phyloP scores from a whole-genome alignment of 1,140 invertebrate species.

The Mycetomoellerius zeteki region DNA sequence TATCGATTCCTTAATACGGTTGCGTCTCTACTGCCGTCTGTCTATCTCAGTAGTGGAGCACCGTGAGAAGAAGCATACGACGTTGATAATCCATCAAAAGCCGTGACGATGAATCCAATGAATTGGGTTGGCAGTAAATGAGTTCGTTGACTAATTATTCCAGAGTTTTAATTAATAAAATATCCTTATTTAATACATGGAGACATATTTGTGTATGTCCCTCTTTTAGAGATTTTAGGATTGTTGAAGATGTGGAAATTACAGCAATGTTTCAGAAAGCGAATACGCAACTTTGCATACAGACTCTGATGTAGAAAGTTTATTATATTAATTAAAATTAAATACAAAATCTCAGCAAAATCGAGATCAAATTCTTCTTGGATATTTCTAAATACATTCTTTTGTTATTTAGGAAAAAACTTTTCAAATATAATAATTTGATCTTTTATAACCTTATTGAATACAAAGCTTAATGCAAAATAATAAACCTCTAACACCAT shows the following conservation, averaged over 20 bases:
- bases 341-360: background rate
- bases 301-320: background rate
- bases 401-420: background rate
- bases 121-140: slow-evolving; percentile 35
- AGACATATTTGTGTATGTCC: background rate
- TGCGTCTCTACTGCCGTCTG: slow-evolving; percentile 31
- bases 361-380: background rate
- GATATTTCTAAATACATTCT: background rate
- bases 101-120: slow-evolving; percentile 32
- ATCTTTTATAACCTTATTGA: background rate
- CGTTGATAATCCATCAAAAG: slow-evolving; percentile 43
- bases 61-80: slow-evolving; percentile 59
- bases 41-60: slow-evolving; percentile 30
- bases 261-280: background rate
- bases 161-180: background rate
- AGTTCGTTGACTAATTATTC: slow-evolving; percentile 22
- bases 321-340: background rate
- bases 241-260: background rate
- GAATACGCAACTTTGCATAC: background rate
- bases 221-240: background rate
- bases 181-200: background rate
- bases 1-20: slow-evolving; percentile 61
- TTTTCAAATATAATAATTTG: background rate
- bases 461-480: background rate
- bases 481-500: background rate